Evolutionary conservation across 2,113 vertebrate genomes (phyloP).

Genomic region (Pavo muticus): DNA sequence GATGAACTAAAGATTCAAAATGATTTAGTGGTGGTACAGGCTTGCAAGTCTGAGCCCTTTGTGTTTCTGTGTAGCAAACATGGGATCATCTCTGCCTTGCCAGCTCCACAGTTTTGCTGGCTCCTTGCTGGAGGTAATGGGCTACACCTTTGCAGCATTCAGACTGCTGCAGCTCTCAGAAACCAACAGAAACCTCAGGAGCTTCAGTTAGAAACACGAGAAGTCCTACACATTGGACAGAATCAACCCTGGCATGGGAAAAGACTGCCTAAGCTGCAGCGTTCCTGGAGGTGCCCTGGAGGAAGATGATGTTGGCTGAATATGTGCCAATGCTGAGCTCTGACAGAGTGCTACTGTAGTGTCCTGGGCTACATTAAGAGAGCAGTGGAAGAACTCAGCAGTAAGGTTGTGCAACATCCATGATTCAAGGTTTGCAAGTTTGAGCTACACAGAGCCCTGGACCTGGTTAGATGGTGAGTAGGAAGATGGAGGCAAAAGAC

Average conservation of each 20-base stretch:
- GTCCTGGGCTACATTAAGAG: neutral
- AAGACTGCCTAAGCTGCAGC: neutral
- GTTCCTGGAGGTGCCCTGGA: neutral
- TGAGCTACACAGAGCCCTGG: neutral
- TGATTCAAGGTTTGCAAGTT: neutral
- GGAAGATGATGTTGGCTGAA: neutral
- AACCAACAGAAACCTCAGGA: neutral
- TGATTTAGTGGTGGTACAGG: neutral
- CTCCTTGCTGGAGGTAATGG: accelerated
- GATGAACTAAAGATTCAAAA: neutral
- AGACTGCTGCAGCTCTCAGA: neutral
- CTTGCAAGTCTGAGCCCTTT: neutral
- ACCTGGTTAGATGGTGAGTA: neutral
- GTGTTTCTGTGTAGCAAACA: neutral
- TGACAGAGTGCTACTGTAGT: neutral
- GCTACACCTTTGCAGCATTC: neutral
- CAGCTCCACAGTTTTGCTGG: neutral
- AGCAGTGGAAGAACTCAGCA: neutral
- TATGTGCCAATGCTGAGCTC: neutral
- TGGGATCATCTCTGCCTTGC: neutral
- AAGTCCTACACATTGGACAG: neutral
- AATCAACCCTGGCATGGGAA: neutral
- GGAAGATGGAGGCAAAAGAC: neutral
- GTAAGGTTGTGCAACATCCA: neutral
- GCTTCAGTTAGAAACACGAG: neutral